Base-by-base conservation (phyloP, 1,140 invertebrate genomes). In the Oryctes rhinoceros region DNA sequence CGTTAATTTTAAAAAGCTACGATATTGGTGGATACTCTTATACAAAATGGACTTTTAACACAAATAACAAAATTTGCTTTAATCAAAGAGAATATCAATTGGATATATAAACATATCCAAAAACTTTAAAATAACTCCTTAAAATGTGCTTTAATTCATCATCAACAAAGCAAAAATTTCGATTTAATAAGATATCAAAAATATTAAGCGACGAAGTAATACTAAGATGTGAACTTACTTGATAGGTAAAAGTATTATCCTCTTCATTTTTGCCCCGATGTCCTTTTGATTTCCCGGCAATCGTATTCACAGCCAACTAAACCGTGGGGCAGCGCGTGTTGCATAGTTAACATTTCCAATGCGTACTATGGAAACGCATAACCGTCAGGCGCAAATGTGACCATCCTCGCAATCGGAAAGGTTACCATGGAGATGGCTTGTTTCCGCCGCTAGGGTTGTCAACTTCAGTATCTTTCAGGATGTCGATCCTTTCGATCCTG, bases 361-460 rank as follows among this genome's bases (percentile, higher is more conserved):
- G 20, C 65, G 4, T 71, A 37, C 65, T 71, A 71, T 24, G 24
- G 65, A 37, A 71, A 71, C 65, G 65, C 65, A 71, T 71, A 71
- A 71, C 9, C 65, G 65, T 30, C 65, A 71, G 65, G 65, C 65
- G 65, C 65, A 71, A 71, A 71, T 71, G 65, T 24, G 30, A 71
- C 65, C 65, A 37, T 71, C 65, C 65, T 18, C 53, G 53, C 15
- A 71, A 30, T 37, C 20, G 18, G 24, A 71, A 71, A 37, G 65
- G 65, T 71, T 24, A 35, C 65, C 65, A 71, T 71, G 65, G 65
- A 11, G 65, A 71, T 71, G 65, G 35, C 65, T 71, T 30, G 30
- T 35, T 71, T 71, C 7, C 18, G 35, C 35, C 65, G 7, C 1
- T 71, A 24, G 65, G 24, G 53, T n/a, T 59, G 53, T 59, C 15